Base-by-base conservation (phyloP, 1,140 invertebrate genomes). In the Neelides sp. region DNA sequence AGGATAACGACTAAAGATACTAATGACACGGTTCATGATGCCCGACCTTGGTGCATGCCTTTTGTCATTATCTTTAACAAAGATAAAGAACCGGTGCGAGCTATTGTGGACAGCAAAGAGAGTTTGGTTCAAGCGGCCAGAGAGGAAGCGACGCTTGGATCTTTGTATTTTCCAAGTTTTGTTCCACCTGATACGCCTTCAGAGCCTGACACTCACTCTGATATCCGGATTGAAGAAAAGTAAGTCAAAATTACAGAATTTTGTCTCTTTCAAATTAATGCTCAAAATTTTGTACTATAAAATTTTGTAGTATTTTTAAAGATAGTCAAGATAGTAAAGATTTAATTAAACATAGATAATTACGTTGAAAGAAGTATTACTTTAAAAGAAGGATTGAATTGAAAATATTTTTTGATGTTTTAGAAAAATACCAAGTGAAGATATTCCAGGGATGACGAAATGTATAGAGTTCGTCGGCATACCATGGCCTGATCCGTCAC, bases 101-200 rank as follows among this genome's bases (percentile, higher is more conserved):
- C 75, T 47, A 68, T 80, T 13, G 75, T 78, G 7, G 80, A 83
- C 61, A 94, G 89, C 64, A 73, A 78, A 62, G 87, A 95, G 68
- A 85, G 81, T 61, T 78, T 83, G 40, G 80, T 89, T 46, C 89
- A 95, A 66, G 80, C 80, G 53, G 79, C 83, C 22, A 69, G 89
- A 30, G 87, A 94, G 65, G 82, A 82, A 61, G 78, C 76, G 17
- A 83, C 85, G 15, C 68, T 93, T 7, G 81, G 85, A 64, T 83
- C 85, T 1, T 68, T 94, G 1, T 90, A 91, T 64, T 79, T 82
- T 61, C 78, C 79, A 54, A 74, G 77, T 48, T 62, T 7, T 42
- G 73, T 73, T 66, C 81, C 93, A 47, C 89, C 90, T 10, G 88
- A 93, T 63, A 79, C n/a, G n/a, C n/a, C n/a, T n/a, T n/a, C 80